Base-by-base conservation (phyloP, 2,797 vertebrate species). In the Syndactyla subalaris region DNA sequence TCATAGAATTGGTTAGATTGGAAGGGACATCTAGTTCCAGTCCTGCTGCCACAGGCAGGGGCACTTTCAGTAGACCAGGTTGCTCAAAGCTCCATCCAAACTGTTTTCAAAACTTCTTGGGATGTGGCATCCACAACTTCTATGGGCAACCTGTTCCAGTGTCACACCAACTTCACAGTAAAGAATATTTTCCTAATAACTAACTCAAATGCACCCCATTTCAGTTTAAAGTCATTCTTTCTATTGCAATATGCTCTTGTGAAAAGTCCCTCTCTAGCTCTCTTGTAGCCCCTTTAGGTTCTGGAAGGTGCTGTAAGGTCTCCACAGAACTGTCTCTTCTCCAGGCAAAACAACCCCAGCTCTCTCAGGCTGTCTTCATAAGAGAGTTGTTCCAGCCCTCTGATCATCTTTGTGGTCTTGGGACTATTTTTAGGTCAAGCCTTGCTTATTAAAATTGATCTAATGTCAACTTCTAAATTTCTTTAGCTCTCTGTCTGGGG, bases 171-270 rank as follows among this genome's bases (percentile, higher is more conserved):
- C 21, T 9, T 4, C 30, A 54, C 7, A 54, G 22, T 23, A 36
- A 54, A 48, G 7, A 75, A 62, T 18, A 21, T 32, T 32, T 68
- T 32, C 32, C 48, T 36, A 55, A 20, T 16, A 36, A 7, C 13
- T 36, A 14, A 20, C 20, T 27, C 49, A 49, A 62, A n/a, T 0
- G 0, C n/a, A 10, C 2, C 5, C 26, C 18, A 27, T 82, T 55
- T 55, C 22, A 32, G 7, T 68, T 75, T 55, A 68, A 75, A 75
- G 22, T 10, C 7, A 8, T 22, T 48, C 18, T 5, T 9, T 12
- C 21, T 32, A 5, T 9, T 36, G 29, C 15, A 45, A 24, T 0
- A 1, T 1, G 4, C 15, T 3, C 29, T 38, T n/a, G 10, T 32
- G 21, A 68, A 27, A 68, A 48, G 34, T 36, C 19, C 39, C 34